phyloP scores from a whole-genome alignment of 2,888 invertebrate genomes.

The Lottia scabra region DNA sequence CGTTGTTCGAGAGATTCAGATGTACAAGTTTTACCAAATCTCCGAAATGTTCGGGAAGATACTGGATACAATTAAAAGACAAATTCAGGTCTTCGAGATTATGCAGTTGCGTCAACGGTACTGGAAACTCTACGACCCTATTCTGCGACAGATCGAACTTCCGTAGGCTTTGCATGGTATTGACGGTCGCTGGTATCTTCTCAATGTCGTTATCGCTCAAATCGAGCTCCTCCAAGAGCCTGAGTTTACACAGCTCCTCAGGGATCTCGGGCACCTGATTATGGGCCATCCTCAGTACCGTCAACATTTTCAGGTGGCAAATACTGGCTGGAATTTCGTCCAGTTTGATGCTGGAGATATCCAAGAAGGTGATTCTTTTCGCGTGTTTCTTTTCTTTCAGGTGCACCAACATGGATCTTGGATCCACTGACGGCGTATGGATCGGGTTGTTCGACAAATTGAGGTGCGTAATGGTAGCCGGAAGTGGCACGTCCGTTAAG shows the following conservation, averaged over 20 bases:
- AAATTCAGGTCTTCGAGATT: constrained; percentile 57
- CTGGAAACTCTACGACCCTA: constrained; percentile 71
- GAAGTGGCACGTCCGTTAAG: constrained; percentile 51
- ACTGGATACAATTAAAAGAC: constrained; percentile 56
- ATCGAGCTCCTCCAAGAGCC: constrained; percentile 53
- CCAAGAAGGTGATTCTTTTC: constrained; percentile 48
- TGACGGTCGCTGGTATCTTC: constrained; percentile 39
- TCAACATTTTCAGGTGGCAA: constrained; percentile 52
- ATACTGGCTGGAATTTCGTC: constrained; percentile 52
- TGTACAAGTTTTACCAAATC: constrained; percentile 55
- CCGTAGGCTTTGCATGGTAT: constrained; percentile 56
- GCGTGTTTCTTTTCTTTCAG: constrained; percentile 55
- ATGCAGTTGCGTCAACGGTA: constrained; percentile 41
- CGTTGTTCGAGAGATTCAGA: constrained; percentile 62
- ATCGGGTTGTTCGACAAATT: constrained; percentile 57
- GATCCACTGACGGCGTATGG: constrained; percentile 45
- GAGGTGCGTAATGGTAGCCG: constrained; percentile 50
- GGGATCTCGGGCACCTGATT: constrained; percentile 54
- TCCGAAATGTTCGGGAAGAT: constrained; percentile 62
- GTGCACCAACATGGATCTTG: constrained; percentile 44
- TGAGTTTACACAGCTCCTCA: constrained; percentile 52
- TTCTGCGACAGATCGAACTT: constrained; percentile 77
- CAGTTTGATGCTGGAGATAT: constrained; percentile 54
- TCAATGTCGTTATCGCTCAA: constrained; percentile 51
- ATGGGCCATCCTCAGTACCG: constrained; percentile 48